Evolutionary conservation across 2,113 vertebrate genomes (phyloP).

Genomic region (Rostratula benghalensis): DNA sequence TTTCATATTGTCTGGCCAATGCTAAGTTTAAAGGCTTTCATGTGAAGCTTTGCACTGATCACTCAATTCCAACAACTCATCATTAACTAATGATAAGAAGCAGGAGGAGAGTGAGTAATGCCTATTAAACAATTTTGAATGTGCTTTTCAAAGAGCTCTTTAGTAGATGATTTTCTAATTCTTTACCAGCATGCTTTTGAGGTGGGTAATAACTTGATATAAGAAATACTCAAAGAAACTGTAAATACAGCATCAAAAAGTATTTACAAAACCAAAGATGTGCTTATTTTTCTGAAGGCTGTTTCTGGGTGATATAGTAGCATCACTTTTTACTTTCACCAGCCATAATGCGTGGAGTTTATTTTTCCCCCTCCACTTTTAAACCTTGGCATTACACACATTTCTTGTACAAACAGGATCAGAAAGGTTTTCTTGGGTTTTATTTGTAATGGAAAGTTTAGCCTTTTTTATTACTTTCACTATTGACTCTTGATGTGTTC

Average conservation of each 20-base stretch:
- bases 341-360: not conserved
- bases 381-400: not conserved
- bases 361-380: not conserved
- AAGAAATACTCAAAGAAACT: not conserved
- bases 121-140: not conserved
- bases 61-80: not conserved
- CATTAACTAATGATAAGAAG: not conserved
- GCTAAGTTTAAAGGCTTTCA: not conserved
- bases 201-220: not conserved
- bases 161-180: not conserved
- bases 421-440: constrained; percentile 35
- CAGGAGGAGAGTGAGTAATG: not conserved
- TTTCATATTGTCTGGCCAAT: not conserved
- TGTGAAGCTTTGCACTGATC: not conserved
- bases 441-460: constrained; percentile 44
- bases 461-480: constrained; percentile 46
- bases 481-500: constrained; percentile 16
- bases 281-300: not conserved
- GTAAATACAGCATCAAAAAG: not conserved
- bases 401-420: constrained; percentile 30
- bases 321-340: not conserved
- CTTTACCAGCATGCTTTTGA: not conserved
- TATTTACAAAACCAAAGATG: constrained; percentile 7
- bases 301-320: not conserved
- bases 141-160: not conserved